Evolutionary conservation across 2,888 invertebrate species (phyloP), one percentile per base, ranked within the genome.

Genomic region (Andricus quercusramuli): DNA sequence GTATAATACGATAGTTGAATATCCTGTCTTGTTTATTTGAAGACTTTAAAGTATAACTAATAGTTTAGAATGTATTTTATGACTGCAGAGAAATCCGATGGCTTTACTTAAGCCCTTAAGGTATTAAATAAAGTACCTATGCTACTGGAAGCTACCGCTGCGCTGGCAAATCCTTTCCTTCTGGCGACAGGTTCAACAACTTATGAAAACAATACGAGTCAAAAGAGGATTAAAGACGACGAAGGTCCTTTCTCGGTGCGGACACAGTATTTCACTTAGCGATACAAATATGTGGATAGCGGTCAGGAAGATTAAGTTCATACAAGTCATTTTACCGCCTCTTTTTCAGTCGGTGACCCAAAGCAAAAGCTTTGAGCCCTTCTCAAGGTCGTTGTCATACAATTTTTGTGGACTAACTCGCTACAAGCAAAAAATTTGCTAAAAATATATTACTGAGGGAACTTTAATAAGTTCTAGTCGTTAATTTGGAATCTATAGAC

Each of bases 251-350:
- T 67, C 66, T 67, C 51, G 64, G 15, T 65, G 66, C 47, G 65
- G 37, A 78, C 78, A 78, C 44, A 68, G 78, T 56, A 68, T 78
- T 67, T 78, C 78, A 78, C 78, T 78, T 68, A 68, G 22, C 68
- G 78, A 78, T 78, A 78, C 78, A 78, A 78, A 78, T 78, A 78
- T 78, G 68, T 67, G 68, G 67, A 78, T 78, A 68, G 67, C 68
- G 68, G 78, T 66, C 59, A 68, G 59, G 20, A 59, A 78, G 78
- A 78, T 78, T 68, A 59, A 78, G 78, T 78, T 56, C 67, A 62
- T 78, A 44, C 64, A 32, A 64, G 78, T 64, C 65, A 59, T 68
- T 78, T 68, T 59, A 59, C 67, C 25, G 59, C 41, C 37, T 64
- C 37, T 78, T 68, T 78, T 78, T 68, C 68, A 78, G 67, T n/a